Percentiles rank a stretch among this genome's conserved stretches.
phyloP scores from a whole-genome alignment of 1,140 invertebrate species.

The Sarcophaga peregrina region DNA sequence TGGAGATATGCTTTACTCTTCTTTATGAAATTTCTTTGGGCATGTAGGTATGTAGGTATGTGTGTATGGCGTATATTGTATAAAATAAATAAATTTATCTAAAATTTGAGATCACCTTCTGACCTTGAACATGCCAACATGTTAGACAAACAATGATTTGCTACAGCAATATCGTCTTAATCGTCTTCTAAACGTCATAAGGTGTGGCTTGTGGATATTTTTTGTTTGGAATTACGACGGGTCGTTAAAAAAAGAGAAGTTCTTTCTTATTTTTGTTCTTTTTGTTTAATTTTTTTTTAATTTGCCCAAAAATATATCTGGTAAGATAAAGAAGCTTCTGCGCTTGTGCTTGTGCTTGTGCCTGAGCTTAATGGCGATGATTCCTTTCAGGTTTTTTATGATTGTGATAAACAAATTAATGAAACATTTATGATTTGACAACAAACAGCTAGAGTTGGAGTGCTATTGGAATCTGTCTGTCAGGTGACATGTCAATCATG shows the following conservation, averaged over 20 bases:
- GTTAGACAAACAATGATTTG: slow-evolving; percentile 9
- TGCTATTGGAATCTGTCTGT: background rate
- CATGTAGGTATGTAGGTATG: too few relatives aligned
- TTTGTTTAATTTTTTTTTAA: too few relatives aligned
- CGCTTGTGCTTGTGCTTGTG: too few relatives aligned
- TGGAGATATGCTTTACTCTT: too few relatives aligned
- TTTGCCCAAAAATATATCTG: too few relatives aligned
- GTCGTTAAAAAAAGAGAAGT: too few relatives aligned
- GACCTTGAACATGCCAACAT: slow-evolving; percentile 24
- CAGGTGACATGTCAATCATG: slow-evolving; percentile 16
- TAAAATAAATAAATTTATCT: background rate
- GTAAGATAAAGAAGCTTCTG: too few relatives aligned
- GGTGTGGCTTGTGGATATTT: slow-evolving; percentile 16
- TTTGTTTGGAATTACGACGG: background rate
- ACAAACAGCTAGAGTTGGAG: too few relatives aligned
- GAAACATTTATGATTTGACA: background rate
- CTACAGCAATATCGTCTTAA: background rate
- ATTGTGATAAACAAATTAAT: background rate
- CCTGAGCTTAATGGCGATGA: background rate
- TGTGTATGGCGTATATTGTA: too few relatives aligned
- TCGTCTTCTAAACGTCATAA: background rate
- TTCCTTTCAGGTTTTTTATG: background rate
- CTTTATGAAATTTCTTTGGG: too few relatives aligned
- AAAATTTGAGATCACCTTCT: slow-evolving; percentile 1
- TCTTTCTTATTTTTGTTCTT: too few relatives aligned